These are phyloP conservation scores for Bedellia somnulentella DNA, from an alignment of 2,888 invertebrate species.

Conservation along the genomic window DNA sequence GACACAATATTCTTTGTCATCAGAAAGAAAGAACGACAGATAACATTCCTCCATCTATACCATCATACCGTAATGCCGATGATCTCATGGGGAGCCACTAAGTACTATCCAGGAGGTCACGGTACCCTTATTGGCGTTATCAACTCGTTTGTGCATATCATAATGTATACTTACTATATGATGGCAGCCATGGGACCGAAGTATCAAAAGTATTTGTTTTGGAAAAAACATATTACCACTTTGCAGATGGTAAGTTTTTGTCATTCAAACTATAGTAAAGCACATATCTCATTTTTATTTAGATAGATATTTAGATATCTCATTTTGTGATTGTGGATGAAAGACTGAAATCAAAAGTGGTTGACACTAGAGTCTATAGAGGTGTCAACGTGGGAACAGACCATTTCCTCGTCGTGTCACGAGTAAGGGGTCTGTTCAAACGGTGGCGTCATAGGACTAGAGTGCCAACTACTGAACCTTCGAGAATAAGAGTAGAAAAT, in stretches of 20 bases:
- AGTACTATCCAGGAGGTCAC: slow-evolving; percentile 86
- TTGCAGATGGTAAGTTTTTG: slow-evolving; percentile 85
- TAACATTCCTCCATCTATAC: slow-evolving; percentile 88
- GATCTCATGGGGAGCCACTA: slow-evolving; percentile 90
- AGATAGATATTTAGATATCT: too few relatives aligned
- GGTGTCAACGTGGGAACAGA: too few relatives aligned
- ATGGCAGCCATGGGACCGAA: slow-evolving; percentile 86
- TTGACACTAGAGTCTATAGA: too few relatives aligned
- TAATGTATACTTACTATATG: slow-evolving; percentile 94
- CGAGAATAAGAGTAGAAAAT: too few relatives aligned
- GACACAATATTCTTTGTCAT: slow-evolving; percentile 94
- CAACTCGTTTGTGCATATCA: slow-evolving; percentile 92
- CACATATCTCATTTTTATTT: too few relatives aligned
- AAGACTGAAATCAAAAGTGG: too few relatives aligned
- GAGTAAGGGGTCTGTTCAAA: too few relatives aligned
- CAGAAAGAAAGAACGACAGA: slow-evolving; percentile 87
- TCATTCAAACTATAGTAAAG: too few relatives aligned
- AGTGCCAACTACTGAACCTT: too few relatives aligned
- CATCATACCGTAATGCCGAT: slow-evolving; percentile 96
- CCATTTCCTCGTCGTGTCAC: too few relatives aligned
- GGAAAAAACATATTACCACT: slow-evolving; percentile 91
- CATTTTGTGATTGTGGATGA: too few relatives aligned
- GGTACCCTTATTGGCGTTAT: slow-evolving; percentile 88
- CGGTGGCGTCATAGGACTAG: too few relatives aligned
- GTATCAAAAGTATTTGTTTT: slow-evolving; percentile 87